These are phyloP conservation scores for Clarias platycephalus DNA, from an alignment of 2,797 vertebrate species.

Conservation along the genomic window DNA sequence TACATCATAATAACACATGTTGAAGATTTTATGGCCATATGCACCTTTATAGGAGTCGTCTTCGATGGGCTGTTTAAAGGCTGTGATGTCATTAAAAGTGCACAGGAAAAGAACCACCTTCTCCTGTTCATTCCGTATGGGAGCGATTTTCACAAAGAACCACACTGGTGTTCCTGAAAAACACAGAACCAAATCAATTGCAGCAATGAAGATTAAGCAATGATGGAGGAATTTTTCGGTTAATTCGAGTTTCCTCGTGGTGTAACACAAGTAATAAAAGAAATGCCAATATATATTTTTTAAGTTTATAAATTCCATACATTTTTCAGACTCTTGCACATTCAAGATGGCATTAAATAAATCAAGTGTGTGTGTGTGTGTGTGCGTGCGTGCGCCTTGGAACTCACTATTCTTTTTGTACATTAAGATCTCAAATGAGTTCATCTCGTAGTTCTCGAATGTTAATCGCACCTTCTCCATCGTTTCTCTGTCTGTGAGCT, in stretches of 20 bases:
- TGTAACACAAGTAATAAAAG: not conserved
- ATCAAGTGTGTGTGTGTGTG: constrained; percentile 13
- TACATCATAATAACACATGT: not conserved
- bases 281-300: not conserved
- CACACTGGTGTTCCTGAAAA: constrained; percentile 86
- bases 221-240: not conserved
- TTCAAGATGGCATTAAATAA: constrained; percentile 58
- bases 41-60: constrained; percentile 89
- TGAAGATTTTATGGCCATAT: constrained; percentile 45
- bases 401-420: constrained; percentile 99
- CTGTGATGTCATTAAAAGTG: constrained; percentile 90
- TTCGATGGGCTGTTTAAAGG: constrained; percentile 91
- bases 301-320: not conserved
- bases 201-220: not conserved
- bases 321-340: constrained; percentile 58
- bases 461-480: constrained; percentile 95
- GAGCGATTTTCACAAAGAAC: constrained; percentile 92
- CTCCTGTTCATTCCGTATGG: constrained; percentile 89
- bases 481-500: constrained; percentile 97
- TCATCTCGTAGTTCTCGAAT: constrained; percentile 99
- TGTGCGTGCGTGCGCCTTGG: not conserved
- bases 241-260: not conserved
- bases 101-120: constrained; percentile 91
- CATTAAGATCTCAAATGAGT: constrained; percentile 99
- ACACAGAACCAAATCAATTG: not conserved